Evolutionary conservation across 1,140 invertebrate genomes (phyloP).

Genomic region (Oscheius sp.): DNA sequence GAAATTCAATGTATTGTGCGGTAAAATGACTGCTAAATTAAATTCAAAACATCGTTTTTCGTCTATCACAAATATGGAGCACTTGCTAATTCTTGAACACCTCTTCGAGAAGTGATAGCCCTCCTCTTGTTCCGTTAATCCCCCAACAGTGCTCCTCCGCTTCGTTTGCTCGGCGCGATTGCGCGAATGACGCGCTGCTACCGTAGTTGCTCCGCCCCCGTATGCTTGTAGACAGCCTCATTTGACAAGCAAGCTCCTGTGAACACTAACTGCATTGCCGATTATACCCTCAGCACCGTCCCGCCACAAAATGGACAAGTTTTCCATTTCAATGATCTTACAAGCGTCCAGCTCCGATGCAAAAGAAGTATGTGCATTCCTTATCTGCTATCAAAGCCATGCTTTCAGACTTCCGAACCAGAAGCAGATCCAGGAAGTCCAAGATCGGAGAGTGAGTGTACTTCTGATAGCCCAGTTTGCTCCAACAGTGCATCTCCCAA

Average conservation of each 20-base stretch:
- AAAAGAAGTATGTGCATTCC: not conserved
- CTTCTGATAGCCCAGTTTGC: not conserved
- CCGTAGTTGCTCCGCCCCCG: conserved; percentile 5
- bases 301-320: not conserved
- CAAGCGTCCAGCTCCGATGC: not conserved
- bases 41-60: too few relatives aligned
- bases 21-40: too few relatives aligned
- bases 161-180: not conserved
- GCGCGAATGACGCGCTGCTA: conserved; percentile 4
- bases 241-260: conserved; percentile 6
- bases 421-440: not conserved
- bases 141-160: not conserved
- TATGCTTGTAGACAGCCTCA: conserved; percentile 7
- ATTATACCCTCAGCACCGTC: not conserved
- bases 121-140: not conserved
- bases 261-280: not conserved
- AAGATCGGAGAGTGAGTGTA: conserved; percentile 20
- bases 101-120: too few relatives aligned
- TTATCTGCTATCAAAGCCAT: not conserved
- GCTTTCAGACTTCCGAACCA: not conserved
- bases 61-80: too few relatives aligned
- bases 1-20: too few relatives aligned
- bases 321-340: conserved; percentile 15
- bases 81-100: too few relatives aligned
- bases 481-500: not conserved